A percentile compares a stretch with the other conserved stretches of the same genome.
phyloP scores from a whole-genome alignment of 2,797 vertebrate species.

The Acestrorhynchus altus region DNA sequence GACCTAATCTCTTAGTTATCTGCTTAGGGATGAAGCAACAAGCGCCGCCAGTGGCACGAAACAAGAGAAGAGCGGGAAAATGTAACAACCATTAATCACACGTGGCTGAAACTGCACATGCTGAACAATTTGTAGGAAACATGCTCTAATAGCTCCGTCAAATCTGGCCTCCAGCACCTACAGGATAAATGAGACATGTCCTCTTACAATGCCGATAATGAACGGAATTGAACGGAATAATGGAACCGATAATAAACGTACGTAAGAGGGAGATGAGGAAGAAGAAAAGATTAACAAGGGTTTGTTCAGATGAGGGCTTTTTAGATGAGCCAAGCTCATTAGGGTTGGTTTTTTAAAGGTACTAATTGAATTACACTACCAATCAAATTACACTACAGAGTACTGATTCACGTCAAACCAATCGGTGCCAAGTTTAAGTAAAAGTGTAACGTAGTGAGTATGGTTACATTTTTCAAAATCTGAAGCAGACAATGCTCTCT shows the following conservation, averaged over 20 bases:
- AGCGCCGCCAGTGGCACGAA: neutral
- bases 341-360: too few relatives aligned
- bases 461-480: too few relatives aligned
- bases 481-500: too few relatives aligned
- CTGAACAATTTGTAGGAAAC: neutral
- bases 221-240: too few relatives aligned
- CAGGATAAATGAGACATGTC: conserved; percentile 15
- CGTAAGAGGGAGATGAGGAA: conserved; percentile 21
- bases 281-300: neutral
- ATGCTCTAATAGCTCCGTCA: neutral
- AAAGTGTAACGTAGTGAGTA: too few relatives aligned
- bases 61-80: neutral
- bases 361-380: too few relatives aligned
- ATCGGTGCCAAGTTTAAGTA: too few relatives aligned
- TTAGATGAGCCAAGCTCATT: too few relatives aligned
- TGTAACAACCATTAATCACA: too few relatives aligned
- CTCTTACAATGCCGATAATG: too few relatives aligned
- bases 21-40: neutral
- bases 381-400: too few relatives aligned
- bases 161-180: neutral
- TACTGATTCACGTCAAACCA: too few relatives aligned
- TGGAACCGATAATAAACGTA: conserved; percentile 48
- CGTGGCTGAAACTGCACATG: neutral
- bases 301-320: neutral
- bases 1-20: neutral